A percentile compares a stretch with the other conserved stretches of the same genome.
Conservation (phyloP, 2,888 invertebrate genomes). For the Suillia variegata region DNA sequence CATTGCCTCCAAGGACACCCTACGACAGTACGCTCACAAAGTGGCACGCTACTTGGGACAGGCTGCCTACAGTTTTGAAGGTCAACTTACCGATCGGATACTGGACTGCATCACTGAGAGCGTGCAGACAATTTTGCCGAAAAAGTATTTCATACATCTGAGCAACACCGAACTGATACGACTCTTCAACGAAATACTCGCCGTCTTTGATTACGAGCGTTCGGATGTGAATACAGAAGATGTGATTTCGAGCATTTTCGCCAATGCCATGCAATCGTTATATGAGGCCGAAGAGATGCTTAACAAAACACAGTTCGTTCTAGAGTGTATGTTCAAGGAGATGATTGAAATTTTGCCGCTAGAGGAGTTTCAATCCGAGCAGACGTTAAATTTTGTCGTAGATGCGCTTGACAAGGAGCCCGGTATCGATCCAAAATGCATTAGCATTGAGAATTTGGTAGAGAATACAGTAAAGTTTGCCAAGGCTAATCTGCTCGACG, state of each 20-base stretch:
- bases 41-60: constrained; percentile 54
- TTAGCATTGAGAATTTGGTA: constrained; percentile 47
- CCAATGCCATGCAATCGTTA: constrained; percentile 44
- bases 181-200: constrained; percentile 52
- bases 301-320: constrained; percentile 49
- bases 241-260: constrained; percentile 48
- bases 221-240: constrained; percentile 51
- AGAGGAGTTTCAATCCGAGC: constrained; percentile 50
- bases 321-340: constrained; percentile 46
- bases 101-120: constrained; percentile 52
- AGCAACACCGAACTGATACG: constrained; percentile 46
- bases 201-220: constrained; percentile 50
- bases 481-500: constrained; percentile 51
- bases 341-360: constrained; percentile 51
- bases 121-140: constrained; percentile 51
- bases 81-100: constrained; percentile 50
- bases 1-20: constrained; percentile 42
- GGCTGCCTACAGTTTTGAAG: constrained; percentile 55
- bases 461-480: constrained; percentile 43
- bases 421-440: constrained; percentile 48
- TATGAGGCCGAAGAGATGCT: constrained; percentile 37
- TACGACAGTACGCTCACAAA: constrained; percentile 51
- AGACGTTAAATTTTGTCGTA: constrained; percentile 41
- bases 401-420: constrained; percentile 44
- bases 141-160: constrained; percentile 52